A percentile compares a stretch with the other conserved stretches of the same genome.
phyloP scores from a whole-genome alignment of 2,888 invertebrate genomes.

The Biston stratarius region DNA sequence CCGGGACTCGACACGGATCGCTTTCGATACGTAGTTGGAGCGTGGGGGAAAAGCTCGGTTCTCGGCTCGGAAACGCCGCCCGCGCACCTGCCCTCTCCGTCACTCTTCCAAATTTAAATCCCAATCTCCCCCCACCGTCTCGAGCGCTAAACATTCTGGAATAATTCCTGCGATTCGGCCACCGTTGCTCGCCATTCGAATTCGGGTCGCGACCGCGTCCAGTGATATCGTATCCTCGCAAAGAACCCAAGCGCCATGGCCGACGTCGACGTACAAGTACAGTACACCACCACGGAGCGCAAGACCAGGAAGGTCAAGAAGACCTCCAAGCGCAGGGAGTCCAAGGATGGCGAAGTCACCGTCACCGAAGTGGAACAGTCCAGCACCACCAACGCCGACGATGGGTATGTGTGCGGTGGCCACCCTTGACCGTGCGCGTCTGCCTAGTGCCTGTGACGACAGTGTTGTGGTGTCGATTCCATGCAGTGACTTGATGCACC shows the following conservation, averaged over 20 bases:
- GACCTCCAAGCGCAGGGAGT: slow-evolving; percentile 92
- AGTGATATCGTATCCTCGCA: slow-evolving; percentile 74
- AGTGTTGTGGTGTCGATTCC: slow-evolving; percentile 59
- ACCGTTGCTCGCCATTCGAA: slow-evolving; percentile 85
- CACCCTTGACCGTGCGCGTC: slow-evolving; percentile 61
- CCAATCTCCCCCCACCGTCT: slow-evolving; percentile 82
- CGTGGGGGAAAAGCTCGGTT: slow-evolving; percentile 69
- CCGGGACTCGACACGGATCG: slow-evolving; percentile 48
- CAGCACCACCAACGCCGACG: slow-evolving; percentile 88
- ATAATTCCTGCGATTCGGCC: slow-evolving; percentile 84
- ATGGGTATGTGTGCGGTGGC: slow-evolving; percentile 94
- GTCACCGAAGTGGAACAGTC: slow-evolving; percentile 93
- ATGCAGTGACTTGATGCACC: slow-evolving; percentile 54
- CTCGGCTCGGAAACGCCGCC: slow-evolving; percentile 78
- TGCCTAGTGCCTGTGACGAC: slow-evolving; percentile 67
- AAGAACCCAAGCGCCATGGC: slow-evolving; percentile 88
- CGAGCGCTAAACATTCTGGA: slow-evolving; percentile 83
- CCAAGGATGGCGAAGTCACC: slow-evolving; percentile 92
- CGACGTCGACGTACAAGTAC: slow-evolving; percentile 96
- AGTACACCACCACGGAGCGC: slow-evolving; percentile 94
- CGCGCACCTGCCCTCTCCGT: slow-evolving; percentile 86
- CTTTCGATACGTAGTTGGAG: slow-evolving; percentile 56
- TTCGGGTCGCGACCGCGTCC: slow-evolving; percentile 86
- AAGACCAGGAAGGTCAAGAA: slow-evolving; percentile 96
- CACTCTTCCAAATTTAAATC: slow-evolving; percentile 87